Base-by-base conservation (phyloP, 2,888 invertebrate species). In the Amorpha juglandis region DNA sequence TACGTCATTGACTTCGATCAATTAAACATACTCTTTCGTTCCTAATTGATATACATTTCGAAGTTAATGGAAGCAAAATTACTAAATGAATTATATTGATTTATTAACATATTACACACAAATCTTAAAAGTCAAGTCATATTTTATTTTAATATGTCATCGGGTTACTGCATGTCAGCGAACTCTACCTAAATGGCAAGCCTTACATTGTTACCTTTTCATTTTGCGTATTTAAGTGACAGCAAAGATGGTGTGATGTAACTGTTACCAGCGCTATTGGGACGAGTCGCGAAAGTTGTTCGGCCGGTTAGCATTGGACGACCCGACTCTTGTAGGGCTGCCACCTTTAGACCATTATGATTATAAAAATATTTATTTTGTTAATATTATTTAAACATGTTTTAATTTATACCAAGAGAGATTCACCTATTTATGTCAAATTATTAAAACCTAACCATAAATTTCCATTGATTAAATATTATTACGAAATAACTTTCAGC, bases 221-320 rank as follows among this genome's bases (percentile, higher is more conserved):
- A 68, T 73, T 69, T 72, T 68, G 68, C 71, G 67, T 71, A 69
- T 67, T 65, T 66, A 67, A 70, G 69, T 77, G 75, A 74, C 74
- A 78, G 73, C 70, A 58, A 70, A 70, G 66, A 67, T 71, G 69
- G 69, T 72, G 69, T 64, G 85, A 85, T 76, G 87, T 82, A 90
- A 90, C 72, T 83, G 82, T 87, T 86, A 85, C 79, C 82, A 80
- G 82, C 81, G 84, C 81, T 86, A 86, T 86, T 83, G 80, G 86
- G 88, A 90, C 86, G 86, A 84, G 77, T 75, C 81, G 88, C 88
- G 91, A 91, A 91, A 91, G 91, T 91, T 85, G 90, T 79, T 70
- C 71, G 74, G 76, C 86, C 78, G 80, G 88, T 88, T 75, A 73
- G 71, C 65, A 71, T 67, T 77, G 77, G 67, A 65, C 78, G 74